Evolutionary conservation across 2,888 invertebrate genomes (phyloP).

Genomic region (Heliconius aoede): DNA sequence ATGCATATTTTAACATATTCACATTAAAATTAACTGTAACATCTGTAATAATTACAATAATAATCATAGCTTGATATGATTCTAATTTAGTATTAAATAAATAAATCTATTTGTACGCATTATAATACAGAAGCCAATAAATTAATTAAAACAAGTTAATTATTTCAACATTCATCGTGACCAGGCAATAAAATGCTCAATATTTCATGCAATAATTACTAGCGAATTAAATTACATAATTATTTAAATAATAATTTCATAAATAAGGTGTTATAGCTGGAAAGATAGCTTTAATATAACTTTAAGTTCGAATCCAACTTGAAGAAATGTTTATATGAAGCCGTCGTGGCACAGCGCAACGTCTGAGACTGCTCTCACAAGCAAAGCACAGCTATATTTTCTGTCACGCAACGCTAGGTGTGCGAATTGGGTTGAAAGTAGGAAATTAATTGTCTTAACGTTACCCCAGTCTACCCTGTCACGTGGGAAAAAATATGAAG

Average conservation of each 20-base stretch:
- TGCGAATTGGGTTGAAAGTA: too few relatives aligned
- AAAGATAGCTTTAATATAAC: neutral
- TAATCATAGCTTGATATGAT: slow-evolving; percentile 7
- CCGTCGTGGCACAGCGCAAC: too few relatives aligned
- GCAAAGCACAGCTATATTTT: too few relatives aligned
- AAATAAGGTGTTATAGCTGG: neutral
- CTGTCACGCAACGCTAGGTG: too few relatives aligned
- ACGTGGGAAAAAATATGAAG: too few relatives aligned
- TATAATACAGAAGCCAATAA: slow-evolving; percentile 5
- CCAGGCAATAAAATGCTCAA: neutral
- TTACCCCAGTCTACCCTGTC: too few relatives aligned
- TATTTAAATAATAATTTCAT: neutral
- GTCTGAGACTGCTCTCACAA: too few relatives aligned
- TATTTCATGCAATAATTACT: neutral
- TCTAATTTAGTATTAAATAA: slow-evolving; percentile 12
- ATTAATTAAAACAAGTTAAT: slow-evolving; percentile 19
- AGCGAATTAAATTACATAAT: neutral
- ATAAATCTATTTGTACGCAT: neutral
- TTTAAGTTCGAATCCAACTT: neutral
- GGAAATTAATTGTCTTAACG: too few relatives aligned
- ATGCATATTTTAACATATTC: neutral
- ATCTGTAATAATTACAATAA: slow-evolving; percentile 5
- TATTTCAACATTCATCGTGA: slow-evolving; percentile 6
- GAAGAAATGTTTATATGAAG: neutral
- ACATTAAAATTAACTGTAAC: neutral